Conservation (phyloP, 2,888 invertebrate genomes). For the Latheticus oryzae region DNA sequence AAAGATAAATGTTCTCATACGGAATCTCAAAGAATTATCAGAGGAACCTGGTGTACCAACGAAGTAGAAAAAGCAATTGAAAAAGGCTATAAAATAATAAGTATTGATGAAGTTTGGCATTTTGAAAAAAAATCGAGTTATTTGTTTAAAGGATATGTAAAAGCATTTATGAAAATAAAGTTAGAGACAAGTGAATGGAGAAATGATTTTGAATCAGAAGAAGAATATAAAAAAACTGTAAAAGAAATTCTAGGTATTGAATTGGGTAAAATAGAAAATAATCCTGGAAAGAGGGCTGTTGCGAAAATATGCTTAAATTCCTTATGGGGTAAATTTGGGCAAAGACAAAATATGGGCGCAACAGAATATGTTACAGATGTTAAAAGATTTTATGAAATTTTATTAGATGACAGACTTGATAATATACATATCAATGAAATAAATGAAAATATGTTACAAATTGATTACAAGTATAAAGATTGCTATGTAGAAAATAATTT, state of each 20-base stretch:
- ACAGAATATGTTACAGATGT: slow-evolving; percentile 16
- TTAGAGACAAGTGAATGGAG: slow-evolving; percentile 11
- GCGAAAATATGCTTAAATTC: slow-evolving; percentile 48
- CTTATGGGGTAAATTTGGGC: slow-evolving; percentile 46
- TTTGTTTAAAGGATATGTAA: slow-evolving; percentile 18
- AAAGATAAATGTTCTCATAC: slow-evolving; percentile 29
- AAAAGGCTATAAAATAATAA: slow-evolving; percentile 45
- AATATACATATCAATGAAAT: slow-evolving; percentile 10
- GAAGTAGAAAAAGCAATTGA: slow-evolving; percentile 30
- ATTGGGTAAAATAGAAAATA: slow-evolving; percentile 42
- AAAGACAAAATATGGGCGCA: slow-evolving; percentile 17
- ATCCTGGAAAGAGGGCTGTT: slow-evolving; percentile 45
- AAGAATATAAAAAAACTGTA: slow-evolving; percentile 41
- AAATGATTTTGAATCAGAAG: slow-evolving; percentile 40
- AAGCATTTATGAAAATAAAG: slow-evolving; percentile 18
- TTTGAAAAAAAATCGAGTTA: slow-evolving; percentile 41
- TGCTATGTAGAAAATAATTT: slow-evolving; percentile 8
- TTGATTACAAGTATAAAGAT: slow-evolving; percentile 11
- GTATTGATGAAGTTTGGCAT: slow-evolving; percentile 47
- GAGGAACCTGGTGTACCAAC: slow-evolving; percentile 12
- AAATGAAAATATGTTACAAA: slow-evolving; percentile 10
- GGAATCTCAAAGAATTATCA: slow-evolving; percentile 7
- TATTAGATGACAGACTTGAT: slow-evolving; percentile 13
- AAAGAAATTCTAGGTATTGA: slow-evolving; percentile 45
- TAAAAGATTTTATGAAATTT: slow-evolving; percentile 10